A percentile compares a stretch with the other conserved stretches of the same genome.
Evolutionary conservation across 2,113 vertebrate genomes (phyloP).

Genomic region (Loxodonta africana): DNA sequence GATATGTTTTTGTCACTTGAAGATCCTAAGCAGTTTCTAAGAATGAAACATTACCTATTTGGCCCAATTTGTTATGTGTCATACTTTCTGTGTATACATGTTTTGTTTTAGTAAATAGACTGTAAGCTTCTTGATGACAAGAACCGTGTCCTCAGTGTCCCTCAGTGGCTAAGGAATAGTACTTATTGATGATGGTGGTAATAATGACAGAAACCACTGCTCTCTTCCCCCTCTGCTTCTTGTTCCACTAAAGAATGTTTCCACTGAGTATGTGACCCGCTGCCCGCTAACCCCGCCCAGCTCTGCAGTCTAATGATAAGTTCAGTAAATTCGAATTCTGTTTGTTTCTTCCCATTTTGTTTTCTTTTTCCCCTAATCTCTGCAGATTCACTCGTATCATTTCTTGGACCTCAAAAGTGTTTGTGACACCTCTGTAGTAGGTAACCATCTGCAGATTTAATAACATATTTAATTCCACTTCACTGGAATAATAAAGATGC

Average conservation of each 20-base stretch:
- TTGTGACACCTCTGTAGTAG: not conserved
- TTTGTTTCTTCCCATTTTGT: not conserved
- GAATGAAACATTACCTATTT: not conserved
- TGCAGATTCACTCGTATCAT: not conserved
- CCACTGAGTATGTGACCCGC: not conserved
- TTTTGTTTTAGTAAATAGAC: constrained; percentile 26
- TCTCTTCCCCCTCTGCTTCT: not conserved
- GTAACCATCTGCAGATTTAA: not conserved
- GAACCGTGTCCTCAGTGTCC: not conserved
- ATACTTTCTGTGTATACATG: not conserved
- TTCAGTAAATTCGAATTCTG: not conserved
- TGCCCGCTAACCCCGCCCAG: not conserved
- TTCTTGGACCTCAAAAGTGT: not conserved
- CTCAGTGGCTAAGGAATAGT: not conserved
- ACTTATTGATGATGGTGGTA: not conserved
- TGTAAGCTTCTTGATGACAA: not conserved
- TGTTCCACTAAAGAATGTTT: not conserved
- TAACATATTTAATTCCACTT: not conserved
- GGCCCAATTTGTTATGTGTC: not conserved
- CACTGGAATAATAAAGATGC: not conserved
- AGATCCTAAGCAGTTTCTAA: not conserved
- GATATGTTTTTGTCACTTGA: not conserved
- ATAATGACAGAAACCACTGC: not conserved
- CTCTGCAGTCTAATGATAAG: not conserved
- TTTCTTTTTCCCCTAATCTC: not conserved